A percentile compares a stretch with the other conserved stretches of the same genome.
These are phyloP conservation scores for Calypte anna DNA, from an alignment of 2,113 vertebrate genomes.

Conservation along the genomic window DNA sequence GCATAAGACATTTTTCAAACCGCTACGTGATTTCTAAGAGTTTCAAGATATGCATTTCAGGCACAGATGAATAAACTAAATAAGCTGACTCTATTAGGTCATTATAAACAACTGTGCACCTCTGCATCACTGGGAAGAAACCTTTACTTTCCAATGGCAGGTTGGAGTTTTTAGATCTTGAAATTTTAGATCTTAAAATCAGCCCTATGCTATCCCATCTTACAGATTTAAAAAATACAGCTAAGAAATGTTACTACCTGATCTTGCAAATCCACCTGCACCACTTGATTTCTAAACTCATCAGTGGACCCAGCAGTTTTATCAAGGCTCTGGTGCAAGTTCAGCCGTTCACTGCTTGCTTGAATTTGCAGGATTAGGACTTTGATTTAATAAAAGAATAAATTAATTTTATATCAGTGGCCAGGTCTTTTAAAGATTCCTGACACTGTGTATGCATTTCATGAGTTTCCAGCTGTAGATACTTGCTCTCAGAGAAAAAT, in stretches of 20 bases:
- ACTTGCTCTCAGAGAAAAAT: slow-evolving; percentile 41
- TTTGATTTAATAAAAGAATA: background rate
- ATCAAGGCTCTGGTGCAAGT: background rate
- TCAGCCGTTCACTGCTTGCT: background rate
- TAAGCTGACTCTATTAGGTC: background rate
- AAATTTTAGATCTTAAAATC: background rate
- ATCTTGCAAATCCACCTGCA: background rate
- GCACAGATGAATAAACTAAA: slow-evolving; percentile 18
- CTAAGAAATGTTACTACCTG: background rate
- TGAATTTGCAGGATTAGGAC: background rate
- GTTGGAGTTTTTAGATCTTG: background rate
- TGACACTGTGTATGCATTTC: background rate
- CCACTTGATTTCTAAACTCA: background rate
- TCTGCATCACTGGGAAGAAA: background rate
- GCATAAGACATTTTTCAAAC: slow-evolving; percentile 40
- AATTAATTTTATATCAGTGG: background rate
- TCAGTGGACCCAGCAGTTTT: background rate
- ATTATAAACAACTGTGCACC: background rate
- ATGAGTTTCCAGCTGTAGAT: slow-evolving; percentile 31
- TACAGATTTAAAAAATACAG: background rate
- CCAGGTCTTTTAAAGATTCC: slow-evolving; percentile 1
- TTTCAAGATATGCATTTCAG: background rate
- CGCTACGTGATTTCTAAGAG: background rate
- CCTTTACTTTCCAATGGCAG: background rate
- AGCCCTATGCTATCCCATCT: background rate